Conservation (phyloP, 2,113 vertebrate genomes). For the Junco hyemalis region DNA sequence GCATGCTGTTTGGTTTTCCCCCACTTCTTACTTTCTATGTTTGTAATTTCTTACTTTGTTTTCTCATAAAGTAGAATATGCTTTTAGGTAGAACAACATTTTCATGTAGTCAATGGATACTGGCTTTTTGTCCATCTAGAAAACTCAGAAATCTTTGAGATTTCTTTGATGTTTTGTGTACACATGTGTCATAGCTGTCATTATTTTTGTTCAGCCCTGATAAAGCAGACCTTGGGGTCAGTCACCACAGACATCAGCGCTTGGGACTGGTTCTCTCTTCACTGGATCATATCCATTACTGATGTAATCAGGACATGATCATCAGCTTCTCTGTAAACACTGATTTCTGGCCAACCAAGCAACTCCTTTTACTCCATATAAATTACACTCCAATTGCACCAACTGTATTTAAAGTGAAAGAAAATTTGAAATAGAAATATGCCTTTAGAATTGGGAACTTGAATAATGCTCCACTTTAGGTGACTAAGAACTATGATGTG, state of each 20-base stretch:
- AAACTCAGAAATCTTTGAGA: neutral
- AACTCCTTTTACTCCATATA: neutral
- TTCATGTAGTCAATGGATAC: neutral
- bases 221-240: neutral
- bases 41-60: neutral
- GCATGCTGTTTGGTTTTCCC: neutral
- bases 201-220: neutral
- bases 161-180: neutral
- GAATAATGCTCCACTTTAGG: neutral
- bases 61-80: neutral
- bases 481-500: accelerated
- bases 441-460: neutral
- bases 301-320: neutral
- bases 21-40: neutral
- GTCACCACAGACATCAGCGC: neutral
- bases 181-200: neutral
- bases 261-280: neutral
- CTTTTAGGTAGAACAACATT: neutral
- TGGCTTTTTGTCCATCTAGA: neutral
- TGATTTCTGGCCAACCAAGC: neutral
- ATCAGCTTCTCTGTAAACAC: neutral
- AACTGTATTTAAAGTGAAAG: neutral
- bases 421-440: neutral
- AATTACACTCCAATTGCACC: neutral
- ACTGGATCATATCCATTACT: neutral